Evolutionary conservation across 1,140 invertebrate species (phyloP), one percentile per base, ranked within the genome.

Genomic region (Chironomus striatipennis): DNA sequence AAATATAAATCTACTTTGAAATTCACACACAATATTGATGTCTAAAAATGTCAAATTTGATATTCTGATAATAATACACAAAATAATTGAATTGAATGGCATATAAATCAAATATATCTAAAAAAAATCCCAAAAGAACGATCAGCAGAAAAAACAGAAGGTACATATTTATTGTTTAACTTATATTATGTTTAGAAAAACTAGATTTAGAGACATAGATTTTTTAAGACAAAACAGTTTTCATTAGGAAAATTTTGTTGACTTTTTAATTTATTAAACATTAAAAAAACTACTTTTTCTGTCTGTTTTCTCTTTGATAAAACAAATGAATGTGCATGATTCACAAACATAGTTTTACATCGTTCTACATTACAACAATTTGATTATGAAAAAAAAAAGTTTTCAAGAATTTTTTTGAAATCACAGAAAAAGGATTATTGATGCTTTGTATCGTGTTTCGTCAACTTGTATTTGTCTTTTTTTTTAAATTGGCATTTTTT

Each of bases 11-110:
- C 77, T 77, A 76, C 73, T 75, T 18, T 74, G n/a, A 57, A 77
- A 21, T 73, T 77, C 76, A 77, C 77, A 76, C 76, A 79, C 77
- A 76, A 79, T 76, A 74, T 79, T 78, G 77, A 77, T 76, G 43
- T 24, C 20, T 7, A 34, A 34, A 74, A 73, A 75, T 73, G 15
- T 64, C 75, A 9, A 74, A 73, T 34, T 34, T 34, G 24, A 34
- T 34, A 34, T 34, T 34, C 70, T 43, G 76, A 75, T 73, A 76
- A 21, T 34, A 73, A 75, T 78, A 74, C 57, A n/a, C 15, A 73
- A 75, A 67, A 74, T 24, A 43, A 42, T 67, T 34, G 2, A 42
- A 73, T 73, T 64, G 43, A 34, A n/a, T 47, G 70, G 42, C 67
- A 12, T 34, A 74, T 67, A 70, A 21, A 73, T 67, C 20, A 42